Evolutionary conservation across 1,140 invertebrate species (phyloP), one percentile per base, ranked within the genome.

Genomic region (Diorhabda elongata): DNA sequence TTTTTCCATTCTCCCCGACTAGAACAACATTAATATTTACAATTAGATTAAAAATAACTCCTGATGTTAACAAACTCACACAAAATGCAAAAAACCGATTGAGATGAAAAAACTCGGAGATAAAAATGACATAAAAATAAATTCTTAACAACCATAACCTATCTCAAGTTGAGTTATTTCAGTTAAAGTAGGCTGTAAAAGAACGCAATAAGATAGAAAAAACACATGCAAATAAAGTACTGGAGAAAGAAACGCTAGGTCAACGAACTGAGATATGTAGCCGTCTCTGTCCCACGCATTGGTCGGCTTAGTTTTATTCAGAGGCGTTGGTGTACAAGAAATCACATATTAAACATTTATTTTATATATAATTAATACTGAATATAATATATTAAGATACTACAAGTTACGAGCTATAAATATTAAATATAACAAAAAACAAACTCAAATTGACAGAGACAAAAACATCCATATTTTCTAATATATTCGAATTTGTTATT

Each of bases 151-250:
- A 76, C 78, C 78, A 79, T 79, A 79, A 79, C 78, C 78, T 79
- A 78, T 72, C 77, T 74, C 71, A 78, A 77, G 76, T 76, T 78
- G 75, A 80, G 79, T 80, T 80, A 80, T 80, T 80, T 79, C 79
- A 79, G 79, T 80, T 79, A 79, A 79, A 80, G 78, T 79, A 78
- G 79, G 79, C 78, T 79, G 78, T 78, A 79, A 80, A 80, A 79
- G 79, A 80, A 80, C 78, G 78, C 78, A 79, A 79, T 76, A 79
- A 79, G 77, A 78, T 75, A 75, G 76, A 78, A 80, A 79, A 78
- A 80, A 79, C 62, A 74, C 77, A 80, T 80, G 79, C 79, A 79
- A 80, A 79, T 80, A 80, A 79, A 80, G 78, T 76, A 74, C 79
- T 74, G 76, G 71, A 80, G 77, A 79, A 79, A 80, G 79, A 80